Percentiles rank a stretch among this genome's conserved stretches.
These are phyloP conservation scores for Drosophila pseudoobscura DNA, from an alignment of 1,140 invertebrate genomes.

Conservation along the genomic window DNA sequence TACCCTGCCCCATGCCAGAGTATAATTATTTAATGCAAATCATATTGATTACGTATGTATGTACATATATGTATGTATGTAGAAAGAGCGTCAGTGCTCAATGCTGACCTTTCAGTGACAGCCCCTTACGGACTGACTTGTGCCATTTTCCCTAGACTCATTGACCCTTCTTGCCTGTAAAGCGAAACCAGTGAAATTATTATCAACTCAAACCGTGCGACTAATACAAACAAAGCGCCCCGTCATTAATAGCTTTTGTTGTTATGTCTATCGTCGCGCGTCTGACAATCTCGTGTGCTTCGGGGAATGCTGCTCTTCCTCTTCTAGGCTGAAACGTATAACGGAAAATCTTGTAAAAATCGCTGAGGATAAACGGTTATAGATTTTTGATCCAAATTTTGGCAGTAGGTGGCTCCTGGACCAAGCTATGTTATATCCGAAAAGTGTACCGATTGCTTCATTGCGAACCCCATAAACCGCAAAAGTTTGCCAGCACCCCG, in stretches of 20 bases:
- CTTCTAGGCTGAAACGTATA: slow-evolving; percentile 41
- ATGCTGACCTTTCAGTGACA: too few species aligned
- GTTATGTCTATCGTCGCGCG: slow-evolving; percentile 29
- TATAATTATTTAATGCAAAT: too few species aligned
- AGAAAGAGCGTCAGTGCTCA: too few species aligned
- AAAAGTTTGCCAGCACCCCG: slow-evolving; percentile 17
- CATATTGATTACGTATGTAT: too few species aligned
- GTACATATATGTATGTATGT: too few species aligned
- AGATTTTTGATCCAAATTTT: slow-evolving; percentile 42
- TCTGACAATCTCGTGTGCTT: background rate
- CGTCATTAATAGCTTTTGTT: slow-evolving; percentile 17
- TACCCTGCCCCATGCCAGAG: too few species aligned
- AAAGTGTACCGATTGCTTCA: background rate
- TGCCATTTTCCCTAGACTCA: too few species aligned
- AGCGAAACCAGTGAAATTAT: slow-evolving; percentile 1
- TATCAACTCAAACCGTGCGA: slow-evolving; percentile 36
- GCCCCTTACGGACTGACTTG: too few species aligned
- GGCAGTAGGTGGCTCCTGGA: background rate
- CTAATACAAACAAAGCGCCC: slow-evolving; percentile 26
- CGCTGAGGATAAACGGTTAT: slow-evolving; percentile 16
- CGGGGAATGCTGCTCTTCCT: slow-evolving; percentile 23
- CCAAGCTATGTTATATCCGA: slow-evolving; percentile 11
- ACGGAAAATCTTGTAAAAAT: slow-evolving; percentile 73
- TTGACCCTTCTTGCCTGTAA: background rate
- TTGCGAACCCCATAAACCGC: slow-evolving; percentile 30